These are phyloP conservation scores for Lordiphosa collinella DNA, from an alignment of 1,140 invertebrate genomes.

Conservation along the genomic window DNA sequence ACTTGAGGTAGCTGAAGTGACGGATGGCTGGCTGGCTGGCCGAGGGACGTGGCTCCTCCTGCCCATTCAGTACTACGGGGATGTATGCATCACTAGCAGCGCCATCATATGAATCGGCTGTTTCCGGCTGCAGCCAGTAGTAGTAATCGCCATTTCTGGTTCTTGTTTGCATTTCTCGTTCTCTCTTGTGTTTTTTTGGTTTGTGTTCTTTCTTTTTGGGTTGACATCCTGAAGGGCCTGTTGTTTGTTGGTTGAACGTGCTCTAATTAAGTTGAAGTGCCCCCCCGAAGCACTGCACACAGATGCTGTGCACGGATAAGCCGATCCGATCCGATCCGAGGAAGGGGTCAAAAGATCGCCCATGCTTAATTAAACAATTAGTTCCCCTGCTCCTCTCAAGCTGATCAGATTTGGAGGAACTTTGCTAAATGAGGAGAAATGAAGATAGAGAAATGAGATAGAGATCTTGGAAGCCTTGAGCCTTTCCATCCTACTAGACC, in stretches of 20 bases:
- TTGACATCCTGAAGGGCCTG: conserved; percentile 66
- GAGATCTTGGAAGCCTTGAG: too few relatives aligned
- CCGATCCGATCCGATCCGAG: neutral
- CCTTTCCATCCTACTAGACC: too few relatives aligned
- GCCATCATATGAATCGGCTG: conserved; percentile 47
- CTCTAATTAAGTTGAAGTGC: conserved; percentile 67
- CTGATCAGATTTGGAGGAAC: too few relatives aligned
- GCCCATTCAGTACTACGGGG: conserved; percentile 1
- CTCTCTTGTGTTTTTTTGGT: neutral
- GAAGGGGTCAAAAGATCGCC: neutral
- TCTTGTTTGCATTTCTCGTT: conserved; percentile 27
- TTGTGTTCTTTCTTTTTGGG: conserved; percentile 21
- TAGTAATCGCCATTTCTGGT: conserved; percentile 30
- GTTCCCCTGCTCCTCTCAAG: too few relatives aligned
- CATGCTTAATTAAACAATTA: too few relatives aligned
- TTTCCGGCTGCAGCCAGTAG: conserved; percentile 47
- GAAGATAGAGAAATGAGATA: too few relatives aligned
- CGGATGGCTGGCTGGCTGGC: conserved; percentile 24
- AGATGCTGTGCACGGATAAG: conserved; percentile 48
- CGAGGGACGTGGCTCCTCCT: conserved; percentile 42
- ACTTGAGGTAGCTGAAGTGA: conserved; percentile 53
- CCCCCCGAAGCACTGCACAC: conserved; percentile 24
- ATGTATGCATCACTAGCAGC: conserved; percentile 63
- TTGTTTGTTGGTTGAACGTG: conserved; percentile 55
- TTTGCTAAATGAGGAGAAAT: too few relatives aligned